Evolutionary conservation across 2,888 invertebrate species (phyloP).

Genomic region (Idaea aversata): DNA sequence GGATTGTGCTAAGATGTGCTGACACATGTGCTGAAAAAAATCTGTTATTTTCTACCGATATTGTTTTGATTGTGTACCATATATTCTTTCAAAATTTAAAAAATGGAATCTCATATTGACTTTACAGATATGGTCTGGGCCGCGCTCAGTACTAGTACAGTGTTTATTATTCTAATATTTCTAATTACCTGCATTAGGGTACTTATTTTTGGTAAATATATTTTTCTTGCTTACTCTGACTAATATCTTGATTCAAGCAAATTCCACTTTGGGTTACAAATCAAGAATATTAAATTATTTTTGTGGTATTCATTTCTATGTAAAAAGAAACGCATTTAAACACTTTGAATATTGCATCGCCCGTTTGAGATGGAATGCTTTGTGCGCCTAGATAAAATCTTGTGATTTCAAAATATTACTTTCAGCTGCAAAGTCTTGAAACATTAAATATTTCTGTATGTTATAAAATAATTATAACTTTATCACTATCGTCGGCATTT

Average conservation of each 20-base stretch:
- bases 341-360: too few species aligned
- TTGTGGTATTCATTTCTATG: too few species aligned
- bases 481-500: too few species aligned
- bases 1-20: neutral
- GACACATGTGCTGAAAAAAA: neutral
- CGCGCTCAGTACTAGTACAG: conserved; percentile 24
- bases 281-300: too few species aligned
- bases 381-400: too few species aligned
- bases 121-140: conserved; percentile 31
- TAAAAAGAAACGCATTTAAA: too few species aligned
- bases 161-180: conserved; percentile 35
- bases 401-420: too few species aligned
- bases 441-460: too few species aligned
- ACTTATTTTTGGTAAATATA: conserved; percentile 35
- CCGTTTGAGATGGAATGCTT: too few species aligned
- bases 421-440: too few species aligned
- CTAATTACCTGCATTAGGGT: conserved; percentile 40
- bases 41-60: neutral
- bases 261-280: neutral
- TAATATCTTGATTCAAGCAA: neutral
- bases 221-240: neutral
- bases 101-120: conserved; percentile 36
- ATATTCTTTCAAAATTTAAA: neutral
- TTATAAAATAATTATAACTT: too few species aligned
- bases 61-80: neutral